Percentiles rank a stretch among this genome's conserved stretches.
Evolutionary conservation across 2,113 vertebrate species (phyloP).

Genomic region (Odontophorus gujanensis): DNA sequence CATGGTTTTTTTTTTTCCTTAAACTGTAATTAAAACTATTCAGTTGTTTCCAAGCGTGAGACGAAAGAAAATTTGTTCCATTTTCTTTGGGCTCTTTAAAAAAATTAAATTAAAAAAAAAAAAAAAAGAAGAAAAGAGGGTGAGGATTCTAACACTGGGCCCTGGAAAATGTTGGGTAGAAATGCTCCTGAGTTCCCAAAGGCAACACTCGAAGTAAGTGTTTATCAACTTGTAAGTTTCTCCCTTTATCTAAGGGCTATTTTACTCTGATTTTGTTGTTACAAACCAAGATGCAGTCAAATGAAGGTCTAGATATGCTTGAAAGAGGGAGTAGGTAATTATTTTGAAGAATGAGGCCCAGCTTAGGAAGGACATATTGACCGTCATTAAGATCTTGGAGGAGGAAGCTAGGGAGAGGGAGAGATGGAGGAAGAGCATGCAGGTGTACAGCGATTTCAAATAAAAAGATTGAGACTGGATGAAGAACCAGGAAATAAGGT

Average conservation of each 20-base stretch:
- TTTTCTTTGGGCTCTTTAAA: neutral
- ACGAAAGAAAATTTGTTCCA: neutral
- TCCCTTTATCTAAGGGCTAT: neutral
- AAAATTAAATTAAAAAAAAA: neutral
- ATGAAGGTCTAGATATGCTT: neutral
- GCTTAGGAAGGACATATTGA: neutral
- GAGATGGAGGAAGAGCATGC: neutral
- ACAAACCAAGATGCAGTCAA: neutral
- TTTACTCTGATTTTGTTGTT: neutral
- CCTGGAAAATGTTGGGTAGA: neutral
- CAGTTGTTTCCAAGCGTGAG: conserved; percentile 19
- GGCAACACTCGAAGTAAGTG: neutral
- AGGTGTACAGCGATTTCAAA: neutral
- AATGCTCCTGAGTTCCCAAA: neutral
- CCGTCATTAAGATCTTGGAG: neutral
- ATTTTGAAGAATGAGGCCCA: neutral
- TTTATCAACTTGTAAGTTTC: neutral
- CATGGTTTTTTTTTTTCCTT: neutral
- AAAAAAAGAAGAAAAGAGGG: neutral
- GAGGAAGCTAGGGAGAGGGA: neutral
- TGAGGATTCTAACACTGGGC: neutral
- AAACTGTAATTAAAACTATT: conserved; percentile 53
- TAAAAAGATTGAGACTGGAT: neutral
- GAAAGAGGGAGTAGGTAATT: neutral
- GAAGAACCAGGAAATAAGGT: neutral